Conservation (phyloP, 2,888 invertebrate species). For the Lamellibrachia satsuma region DNA sequence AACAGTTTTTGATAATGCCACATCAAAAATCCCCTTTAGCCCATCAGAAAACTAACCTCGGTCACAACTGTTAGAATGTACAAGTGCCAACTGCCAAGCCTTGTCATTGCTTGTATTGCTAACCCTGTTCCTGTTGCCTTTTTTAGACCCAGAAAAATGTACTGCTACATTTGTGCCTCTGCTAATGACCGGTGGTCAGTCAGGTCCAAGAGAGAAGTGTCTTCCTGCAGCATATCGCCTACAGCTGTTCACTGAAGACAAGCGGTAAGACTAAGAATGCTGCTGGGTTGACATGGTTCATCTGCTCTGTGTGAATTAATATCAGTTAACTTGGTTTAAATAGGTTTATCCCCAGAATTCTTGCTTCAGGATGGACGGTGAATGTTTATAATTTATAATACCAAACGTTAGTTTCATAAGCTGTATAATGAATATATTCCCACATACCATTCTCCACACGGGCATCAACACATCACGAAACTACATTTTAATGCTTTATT, state of each 20-base stretch:
- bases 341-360: too few species aligned
- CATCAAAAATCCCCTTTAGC: neutral
- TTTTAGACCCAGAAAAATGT: neutral
- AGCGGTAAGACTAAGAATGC: neutral
- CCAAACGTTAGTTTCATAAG: too few species aligned
- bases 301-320: too few species aligned
- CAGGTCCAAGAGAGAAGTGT: neutral
- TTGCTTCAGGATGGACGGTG: too few species aligned
- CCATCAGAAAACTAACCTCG: neutral
- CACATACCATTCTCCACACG: too few species aligned
- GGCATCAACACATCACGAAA: too few species aligned
- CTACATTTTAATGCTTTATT: too few species aligned
- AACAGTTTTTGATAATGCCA: neutral
- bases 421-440: too few species aligned
- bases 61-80: neutral
- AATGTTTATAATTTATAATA: too few species aligned
- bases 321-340: too few species aligned
- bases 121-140: neutral
- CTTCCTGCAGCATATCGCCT: constrained; percentile 1
- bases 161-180: neutral
- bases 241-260: neutral
- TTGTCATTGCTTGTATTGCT: neutral
- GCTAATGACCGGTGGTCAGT: neutral
- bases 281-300: neutral
- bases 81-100: neutral